Conservation (phyloP, 2,888 invertebrate genomes). For the Meteorus colon region DNA sequence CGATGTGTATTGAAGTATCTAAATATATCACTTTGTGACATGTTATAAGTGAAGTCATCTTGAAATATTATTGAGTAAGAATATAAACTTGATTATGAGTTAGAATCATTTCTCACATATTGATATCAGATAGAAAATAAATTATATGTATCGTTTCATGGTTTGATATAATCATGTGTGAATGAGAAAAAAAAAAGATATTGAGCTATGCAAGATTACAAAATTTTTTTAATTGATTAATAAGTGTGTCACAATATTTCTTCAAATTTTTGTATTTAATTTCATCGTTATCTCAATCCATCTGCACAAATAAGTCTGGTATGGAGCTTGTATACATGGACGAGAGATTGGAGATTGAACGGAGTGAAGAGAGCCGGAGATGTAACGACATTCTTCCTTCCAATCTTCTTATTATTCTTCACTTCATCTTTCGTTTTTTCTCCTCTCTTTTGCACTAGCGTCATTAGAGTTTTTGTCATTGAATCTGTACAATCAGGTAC, state of each 20-base stretch:
- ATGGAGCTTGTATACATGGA: slow-evolving; percentile 19
- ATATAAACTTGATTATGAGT: neutral
- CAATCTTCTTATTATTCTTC: slow-evolving; percentile 34
- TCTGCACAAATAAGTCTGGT: slow-evolving; percentile 34
- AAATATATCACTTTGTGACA: neutral
- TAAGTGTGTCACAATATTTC: neutral
- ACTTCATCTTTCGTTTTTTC: slow-evolving; percentile 1
- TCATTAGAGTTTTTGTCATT: slow-evolving; percentile 37
- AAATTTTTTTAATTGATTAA: slow-evolving; percentile 11
- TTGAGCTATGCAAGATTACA: neutral
- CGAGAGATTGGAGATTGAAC: slow-evolving; percentile 41
- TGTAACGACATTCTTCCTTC: slow-evolving; percentile 42
- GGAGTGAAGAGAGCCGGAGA: slow-evolving; percentile 28
- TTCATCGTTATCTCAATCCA: slow-evolving; percentile 31
- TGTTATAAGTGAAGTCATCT: slow-evolving; percentile 10
- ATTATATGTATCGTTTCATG: neutral
- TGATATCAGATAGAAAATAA: neutral
- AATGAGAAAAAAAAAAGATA: neutral
- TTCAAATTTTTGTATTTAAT: neutral
- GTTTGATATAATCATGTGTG: neutral
- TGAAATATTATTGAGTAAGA: neutral
- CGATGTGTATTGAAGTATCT: slow-evolving; percentile 15
- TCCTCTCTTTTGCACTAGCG: slow-evolving; percentile 24
- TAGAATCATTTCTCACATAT: neutral
- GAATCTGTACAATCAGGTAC: no score